These are phyloP conservation scores for Oenanthe oenanthe DNA, from an alignment of 2,113 vertebrate genomes.

Conservation along the genomic window DNA sequence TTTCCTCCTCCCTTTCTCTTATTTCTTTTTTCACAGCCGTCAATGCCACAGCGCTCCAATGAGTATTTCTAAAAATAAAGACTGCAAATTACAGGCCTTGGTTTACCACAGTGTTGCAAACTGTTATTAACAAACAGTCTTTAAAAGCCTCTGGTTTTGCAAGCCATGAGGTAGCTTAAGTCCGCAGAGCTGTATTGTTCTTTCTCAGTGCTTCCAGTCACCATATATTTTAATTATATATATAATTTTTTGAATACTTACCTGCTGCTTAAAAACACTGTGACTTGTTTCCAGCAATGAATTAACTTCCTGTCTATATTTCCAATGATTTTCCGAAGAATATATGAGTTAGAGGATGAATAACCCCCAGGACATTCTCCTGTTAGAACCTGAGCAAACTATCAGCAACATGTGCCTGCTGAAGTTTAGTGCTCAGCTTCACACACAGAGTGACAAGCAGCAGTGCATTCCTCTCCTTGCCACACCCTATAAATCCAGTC, in stretches of 20 bases:
- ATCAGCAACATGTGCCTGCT: neutral
- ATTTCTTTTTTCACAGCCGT: constrained; percentile 18
- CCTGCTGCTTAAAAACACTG: neutral
- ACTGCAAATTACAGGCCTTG: constrained; percentile 53
- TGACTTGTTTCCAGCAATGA: neutral
- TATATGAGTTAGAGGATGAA: neutral
- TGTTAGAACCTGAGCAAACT: neutral
- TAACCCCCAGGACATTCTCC: neutral
- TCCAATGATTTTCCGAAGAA: neutral
- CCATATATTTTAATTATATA: neutral
- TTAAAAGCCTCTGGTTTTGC: neutral
- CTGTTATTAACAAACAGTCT: constrained; percentile 44
- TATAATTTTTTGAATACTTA: neutral
- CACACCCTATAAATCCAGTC: neutral
- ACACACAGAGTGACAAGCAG: neutral
- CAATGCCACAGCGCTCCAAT: constrained; percentile 24
- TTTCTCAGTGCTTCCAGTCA: neutral
- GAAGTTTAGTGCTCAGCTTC: neutral
- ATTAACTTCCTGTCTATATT: neutral
- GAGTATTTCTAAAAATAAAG: constrained; percentile 68
- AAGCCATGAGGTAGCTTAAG: neutral
- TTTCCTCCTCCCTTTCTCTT: constrained; percentile 23
- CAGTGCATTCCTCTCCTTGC: neutral
- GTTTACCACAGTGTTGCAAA: constrained; percentile 19
- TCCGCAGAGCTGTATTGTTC: neutral